These are phyloP conservation scores for Erithacus rubecula DNA, from an alignment of 2,797 vertebrate genomes.

Conservation along the genomic window DNA sequence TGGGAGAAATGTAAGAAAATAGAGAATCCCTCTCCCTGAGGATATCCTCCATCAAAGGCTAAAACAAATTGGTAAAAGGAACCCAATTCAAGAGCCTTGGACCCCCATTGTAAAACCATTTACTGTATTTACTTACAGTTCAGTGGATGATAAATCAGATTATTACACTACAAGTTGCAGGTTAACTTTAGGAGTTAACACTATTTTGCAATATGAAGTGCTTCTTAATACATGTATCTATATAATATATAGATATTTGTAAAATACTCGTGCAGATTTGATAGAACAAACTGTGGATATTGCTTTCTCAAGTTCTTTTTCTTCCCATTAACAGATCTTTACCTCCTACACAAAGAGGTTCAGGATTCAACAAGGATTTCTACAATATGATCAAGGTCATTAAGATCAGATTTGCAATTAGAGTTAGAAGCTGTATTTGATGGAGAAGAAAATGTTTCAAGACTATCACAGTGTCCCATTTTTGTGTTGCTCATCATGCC, in stretches of 20 bases:
- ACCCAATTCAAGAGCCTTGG: not conserved
- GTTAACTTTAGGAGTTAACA: conserved; percentile 59
- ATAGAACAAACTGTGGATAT: conserved; percentile 26
- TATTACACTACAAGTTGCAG: conserved; percentile 50
- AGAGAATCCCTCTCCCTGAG: not conserved
- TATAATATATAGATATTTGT: conserved; percentile 53
- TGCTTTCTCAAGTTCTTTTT: conserved; percentile 9
- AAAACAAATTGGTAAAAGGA: not conserved
- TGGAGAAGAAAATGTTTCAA: conserved; percentile 87
- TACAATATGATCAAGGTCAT: conserved; percentile 94
- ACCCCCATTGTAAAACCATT: not conserved
- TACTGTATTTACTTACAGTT: not conserved
- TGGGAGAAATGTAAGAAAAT: not conserved
- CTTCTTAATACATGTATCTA: conserved; percentile 51
- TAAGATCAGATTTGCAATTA: conserved; percentile 91
- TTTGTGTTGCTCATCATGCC: conserved; percentile 89
- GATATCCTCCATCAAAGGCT: not conserved
- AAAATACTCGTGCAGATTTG: conserved; percentile 58
- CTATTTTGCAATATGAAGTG: conserved; percentile 59
- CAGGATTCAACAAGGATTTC: conserved; percentile 95
- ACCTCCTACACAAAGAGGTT: conserved; percentile 34
- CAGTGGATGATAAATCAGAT: not conserved
- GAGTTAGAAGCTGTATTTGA: conserved; percentile 76
- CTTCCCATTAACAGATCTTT: not conserved
- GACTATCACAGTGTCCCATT: conserved; percentile 87